Base-by-base conservation (phyloP, 2,888 invertebrate genomes). In the Caenorhabditis sulstoni region DNA sequence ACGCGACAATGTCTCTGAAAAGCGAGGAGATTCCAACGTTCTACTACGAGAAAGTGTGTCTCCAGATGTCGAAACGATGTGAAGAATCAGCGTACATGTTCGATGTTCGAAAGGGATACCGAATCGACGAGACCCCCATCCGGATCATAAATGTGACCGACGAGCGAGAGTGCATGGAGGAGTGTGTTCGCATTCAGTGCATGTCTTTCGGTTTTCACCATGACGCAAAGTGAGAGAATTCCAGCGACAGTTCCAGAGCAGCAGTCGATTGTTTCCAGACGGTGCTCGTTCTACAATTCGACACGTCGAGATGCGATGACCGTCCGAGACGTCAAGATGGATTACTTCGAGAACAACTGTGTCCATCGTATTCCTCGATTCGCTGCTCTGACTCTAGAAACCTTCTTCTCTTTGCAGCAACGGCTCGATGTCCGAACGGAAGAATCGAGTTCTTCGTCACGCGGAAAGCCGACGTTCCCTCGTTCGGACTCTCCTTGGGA, bases 311-410 rank as follows among this genome's bases (percentile, higher is more conserved):
- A 79, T 65, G 45, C 73, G 9, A 45, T 68, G 7, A 74, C 67
- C 7, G 74, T 74, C 5, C 16, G 41, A 20, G 79, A 79, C 49
- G 29, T 65, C 14, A 58, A 64, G 90, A n/a, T 91, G 50, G 92
- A 92, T 83, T 92, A 92, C 86, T 91, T 92, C 88, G 92, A 92
- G 85, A 92, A 92, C 86, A 91, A 92, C 84, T 92, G 92, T 84
- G 90, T 91, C n/a, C 90, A 90, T 82, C 91, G 92, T 92, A 86
- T 18, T 41, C 18, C 23, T 11, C n/a, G n/a, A 9, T 20, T 14
- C n/a, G n/a, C 29, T 29, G 29, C 29, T 7, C 7, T 5, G 3
- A 29, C 29, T 29, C 29, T 29, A 29, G 3, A 29, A n/a, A n/a
- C n/a, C n/a, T n/a, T n/a, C n/a, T n/a, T n/a, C n/a, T n/a, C 3